A percentile compares a stretch with the other conserved stretches of the same genome.
phyloP scores from a whole-genome alignment of 2,888 invertebrate genomes.

The Meghimatium bilineatum region DNA sequence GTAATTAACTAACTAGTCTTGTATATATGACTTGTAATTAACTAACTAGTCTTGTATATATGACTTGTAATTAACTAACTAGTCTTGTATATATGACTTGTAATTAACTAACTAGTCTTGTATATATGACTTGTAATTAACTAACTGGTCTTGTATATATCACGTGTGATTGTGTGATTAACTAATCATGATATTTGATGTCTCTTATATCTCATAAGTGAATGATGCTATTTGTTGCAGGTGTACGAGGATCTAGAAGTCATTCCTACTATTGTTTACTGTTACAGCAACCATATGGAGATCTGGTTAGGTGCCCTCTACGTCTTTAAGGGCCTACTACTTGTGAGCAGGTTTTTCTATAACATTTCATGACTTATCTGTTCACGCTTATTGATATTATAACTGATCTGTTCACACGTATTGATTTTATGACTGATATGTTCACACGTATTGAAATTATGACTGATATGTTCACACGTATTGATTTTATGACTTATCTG shows the following conservation, averaged over 20 bases:
- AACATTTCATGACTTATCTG: too few relatives aligned
- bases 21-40: too few relatives aligned
- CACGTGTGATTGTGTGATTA: neutral
- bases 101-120: neutral
- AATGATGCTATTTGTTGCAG: conserved; percentile 55
- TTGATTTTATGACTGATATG: too few relatives aligned
- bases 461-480: too few relatives aligned
- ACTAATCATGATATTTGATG: too few relatives aligned
- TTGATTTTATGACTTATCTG: too few relatives aligned
- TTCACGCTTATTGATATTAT: too few relatives aligned
- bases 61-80: too few relatives aligned
- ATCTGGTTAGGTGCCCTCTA: conserved; percentile 97
- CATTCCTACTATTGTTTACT: conserved; percentile 94
- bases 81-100: neutral
- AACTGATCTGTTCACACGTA: too few relatives aligned
- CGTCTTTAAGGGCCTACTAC: conserved; percentile 96
- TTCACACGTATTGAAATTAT: too few relatives aligned
- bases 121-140: neutral
- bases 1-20: neutral
- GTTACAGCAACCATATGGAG: conserved; percentile 95
- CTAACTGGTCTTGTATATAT: neutral
- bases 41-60: too few relatives aligned
- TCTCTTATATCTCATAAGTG: neutral
- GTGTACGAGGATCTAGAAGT: conserved; percentile 89
- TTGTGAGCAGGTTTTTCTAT: conserved; percentile 83